Percentiles rank a stretch among this genome's conserved stretches.
phyloP scores from a whole-genome alignment of 2,797 vertebrate species.

The Argentina silus region DNA sequence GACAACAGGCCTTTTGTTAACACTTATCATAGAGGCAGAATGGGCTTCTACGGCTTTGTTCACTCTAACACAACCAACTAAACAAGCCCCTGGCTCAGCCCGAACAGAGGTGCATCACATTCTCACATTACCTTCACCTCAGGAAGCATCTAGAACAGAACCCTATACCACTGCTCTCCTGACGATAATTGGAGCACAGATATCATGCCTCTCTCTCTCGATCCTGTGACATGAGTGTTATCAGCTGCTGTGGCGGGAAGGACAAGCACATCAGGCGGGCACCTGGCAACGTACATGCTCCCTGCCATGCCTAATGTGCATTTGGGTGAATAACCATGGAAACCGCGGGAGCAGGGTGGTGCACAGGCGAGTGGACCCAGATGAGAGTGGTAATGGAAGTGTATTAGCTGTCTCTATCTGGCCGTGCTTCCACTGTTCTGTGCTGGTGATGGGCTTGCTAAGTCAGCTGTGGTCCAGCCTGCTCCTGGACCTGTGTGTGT shows the following conservation, averaged over 20 bases:
- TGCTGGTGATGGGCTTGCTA: background rate
- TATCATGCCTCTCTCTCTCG: background rate
- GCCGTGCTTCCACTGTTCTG: background rate
- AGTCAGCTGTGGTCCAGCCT: background rate
- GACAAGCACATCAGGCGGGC: background rate
- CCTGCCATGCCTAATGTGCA: background rate
- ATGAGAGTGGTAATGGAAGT: background rate
- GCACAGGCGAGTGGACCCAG: background rate
- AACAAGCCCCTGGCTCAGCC: background rate
- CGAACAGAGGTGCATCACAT: background rate
- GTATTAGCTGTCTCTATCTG: background rate
- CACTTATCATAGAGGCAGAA: background rate
- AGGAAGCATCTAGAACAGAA: background rate
- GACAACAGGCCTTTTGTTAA: background rate
- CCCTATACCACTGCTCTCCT: background rate
- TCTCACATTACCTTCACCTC: background rate
- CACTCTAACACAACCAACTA: background rate
- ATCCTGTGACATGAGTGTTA: background rate
- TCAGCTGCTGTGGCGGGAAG: background rate
- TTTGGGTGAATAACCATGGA: slow-evolving; percentile 10
- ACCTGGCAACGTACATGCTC: background rate
- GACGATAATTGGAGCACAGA: background rate
- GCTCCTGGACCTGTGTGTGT: background rate
- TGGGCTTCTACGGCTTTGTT: background rate
- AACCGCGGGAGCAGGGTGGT: background rate